phyloP scores from a whole-genome alignment of 2,113 vertebrate genomes.

The Hassar affinis region DNA sequence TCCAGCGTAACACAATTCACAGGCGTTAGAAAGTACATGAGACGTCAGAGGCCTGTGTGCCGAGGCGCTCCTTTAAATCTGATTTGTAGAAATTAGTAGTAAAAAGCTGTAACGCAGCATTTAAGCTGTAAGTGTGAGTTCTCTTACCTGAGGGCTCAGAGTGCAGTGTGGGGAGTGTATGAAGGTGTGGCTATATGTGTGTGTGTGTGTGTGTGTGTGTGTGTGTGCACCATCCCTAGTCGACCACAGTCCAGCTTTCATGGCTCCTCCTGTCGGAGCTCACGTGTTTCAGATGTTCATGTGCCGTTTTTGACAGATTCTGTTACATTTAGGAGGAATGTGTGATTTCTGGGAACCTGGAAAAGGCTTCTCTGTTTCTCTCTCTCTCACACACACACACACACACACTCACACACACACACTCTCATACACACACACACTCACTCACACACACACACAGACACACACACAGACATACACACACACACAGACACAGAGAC shows the following conservation, averaged over 20 bases:
- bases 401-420: no score
- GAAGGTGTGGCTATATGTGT: conserved; percentile 40
- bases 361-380: neutral
- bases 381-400: neutral
- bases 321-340: conserved; percentile 69
- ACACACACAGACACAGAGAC: no score
- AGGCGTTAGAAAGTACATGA: neutral
- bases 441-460: no score
- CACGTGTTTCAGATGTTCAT: conserved; percentile 42
- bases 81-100: no score
- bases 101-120: neutral
- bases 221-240: neutral
- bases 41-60: neutral
- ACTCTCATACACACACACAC: no score
- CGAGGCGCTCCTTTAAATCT: neutral
- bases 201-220: conserved; percentile 34
- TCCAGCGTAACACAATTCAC: no score
- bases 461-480: no score
- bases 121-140: neutral
- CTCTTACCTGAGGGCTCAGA: conserved; percentile 30
- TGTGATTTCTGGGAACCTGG: conserved; percentile 63
- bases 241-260: conserved; percentile 57
- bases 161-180: conserved; percentile 12
- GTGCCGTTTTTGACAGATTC: conserved; percentile 64
- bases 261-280: conserved; percentile 48